Percentiles rank a stretch among this genome's conserved stretches.
phyloP scores from a whole-genome alignment of 2,888 invertebrate species.

The Oscheius myriophilus region DNA sequence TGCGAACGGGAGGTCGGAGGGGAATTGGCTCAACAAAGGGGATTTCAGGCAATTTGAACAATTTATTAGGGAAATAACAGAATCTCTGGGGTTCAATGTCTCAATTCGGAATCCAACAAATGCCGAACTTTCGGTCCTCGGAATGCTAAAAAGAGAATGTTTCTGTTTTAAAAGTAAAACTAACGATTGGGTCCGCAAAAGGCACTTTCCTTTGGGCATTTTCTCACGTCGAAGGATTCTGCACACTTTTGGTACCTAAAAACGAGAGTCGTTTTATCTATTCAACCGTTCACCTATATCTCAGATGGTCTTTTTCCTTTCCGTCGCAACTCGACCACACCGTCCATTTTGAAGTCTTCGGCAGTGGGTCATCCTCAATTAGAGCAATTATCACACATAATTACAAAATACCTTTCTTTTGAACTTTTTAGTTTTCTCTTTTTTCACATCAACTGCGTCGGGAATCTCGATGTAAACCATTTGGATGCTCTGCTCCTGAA shows the following conservation, averaged over 20 bases:
- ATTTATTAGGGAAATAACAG: constrained; percentile 13
- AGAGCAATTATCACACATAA: not conserved
- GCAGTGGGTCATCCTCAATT: constrained; percentile 12
- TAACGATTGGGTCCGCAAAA: constrained; percentile 22
- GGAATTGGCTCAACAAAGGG: not conserved
- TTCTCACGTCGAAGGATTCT: constrained; percentile 10
- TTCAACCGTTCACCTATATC: not conserved
- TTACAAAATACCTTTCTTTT: not conserved
- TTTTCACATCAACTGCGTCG: constrained; percentile 12
- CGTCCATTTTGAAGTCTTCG: constrained; percentile 4
- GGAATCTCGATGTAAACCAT: constrained; percentile 18
- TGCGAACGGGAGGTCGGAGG: not conserved
- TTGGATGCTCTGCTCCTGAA: constrained; percentile 13
- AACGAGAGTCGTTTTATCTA: not conserved
- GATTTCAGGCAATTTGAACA: not conserved
- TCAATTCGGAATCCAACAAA: not conserved
- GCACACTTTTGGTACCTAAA: constrained; percentile 19
- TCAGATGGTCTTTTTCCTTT: constrained; percentile 1
- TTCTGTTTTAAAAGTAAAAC: not conserved
- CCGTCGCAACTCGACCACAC: constrained; percentile 23
- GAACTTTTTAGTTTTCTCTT: not conserved
- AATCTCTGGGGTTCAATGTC: not conserved
- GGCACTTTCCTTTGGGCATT: constrained; percentile 16
- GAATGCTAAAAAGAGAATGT: not conserved
- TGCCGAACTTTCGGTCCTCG: constrained; percentile 13